Evolutionary conservation across 2,888 invertebrate species (phyloP), one percentile per base, ranked within the genome.

Genomic region (Odontocerum albicorne): DNA sequence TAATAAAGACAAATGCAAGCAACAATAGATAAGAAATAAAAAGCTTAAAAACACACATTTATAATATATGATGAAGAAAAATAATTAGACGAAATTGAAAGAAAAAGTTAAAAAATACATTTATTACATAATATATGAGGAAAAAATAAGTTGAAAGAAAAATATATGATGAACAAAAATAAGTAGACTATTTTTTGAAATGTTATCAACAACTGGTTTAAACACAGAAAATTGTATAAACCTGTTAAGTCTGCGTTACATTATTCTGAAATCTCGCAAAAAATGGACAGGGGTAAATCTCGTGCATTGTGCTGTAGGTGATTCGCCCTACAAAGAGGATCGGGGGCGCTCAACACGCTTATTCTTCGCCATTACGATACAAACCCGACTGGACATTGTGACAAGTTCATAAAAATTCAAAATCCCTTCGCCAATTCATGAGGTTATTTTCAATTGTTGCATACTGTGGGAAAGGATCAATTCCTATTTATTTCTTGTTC

Each of bases 211-310:
- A 2, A 39, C 49, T 56, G 52, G 52, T 59, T 52, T 54, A 57
- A 55, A 47, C 45, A 49, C 36, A 55, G 49, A 53, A 57, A 60
- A 60, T 60, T 60, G 60, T 55, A 33, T 60, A 60, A 60, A 60
- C 60, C 60, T 58, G 60, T 55, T 55, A 60, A 60, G 51, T 55
- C 60, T 43, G 35, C 44, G 42, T 22, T 22, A 49, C 46, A 50
- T 45, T 49, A 45, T 57, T 49, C 49, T 36, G 16, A 32, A 32
- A 36, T 50, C 27, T 19, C 22, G 20, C 39, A 51, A 47, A 46
- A 46, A 46, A 32, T 38, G 21, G 38, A 13, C 35, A 15, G 22
- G 47, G 52, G 45, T 43, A 46, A 57, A 50, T 46, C 55, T 53
- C 19, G 36, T 12, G 40, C 36, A 53, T 57, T 57, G 60, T 57